A percentile compares a stretch with the other conserved stretches of the same genome.
Conservation (phyloP, 2,888 invertebrate genomes). For the Eupithecia subumbrata region DNA sequence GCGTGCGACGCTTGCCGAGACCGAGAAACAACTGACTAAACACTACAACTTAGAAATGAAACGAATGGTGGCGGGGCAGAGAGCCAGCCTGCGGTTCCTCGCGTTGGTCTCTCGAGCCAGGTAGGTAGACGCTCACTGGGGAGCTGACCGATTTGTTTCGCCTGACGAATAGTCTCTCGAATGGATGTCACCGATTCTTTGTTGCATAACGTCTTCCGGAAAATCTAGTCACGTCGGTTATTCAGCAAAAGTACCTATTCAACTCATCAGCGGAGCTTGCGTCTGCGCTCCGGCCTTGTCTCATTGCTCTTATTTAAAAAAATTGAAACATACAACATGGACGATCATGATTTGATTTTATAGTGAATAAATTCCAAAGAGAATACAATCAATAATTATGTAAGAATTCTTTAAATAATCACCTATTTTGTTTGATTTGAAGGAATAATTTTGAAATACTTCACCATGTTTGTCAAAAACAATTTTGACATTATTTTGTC, state of each 20-base stretch:
- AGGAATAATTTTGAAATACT: neutral
- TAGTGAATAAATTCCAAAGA: neutral
- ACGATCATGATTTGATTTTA: neutral
- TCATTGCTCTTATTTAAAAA: neutral
- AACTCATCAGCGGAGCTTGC: conserved; percentile 8
- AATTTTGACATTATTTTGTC: neutral
- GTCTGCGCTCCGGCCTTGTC: neutral
- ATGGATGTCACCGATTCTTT: conserved; percentile 51
- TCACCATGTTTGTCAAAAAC: neutral
- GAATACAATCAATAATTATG: no score
- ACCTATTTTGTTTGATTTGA: conserved; percentile 1
- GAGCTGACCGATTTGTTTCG: conserved; percentile 69
- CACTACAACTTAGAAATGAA: neutral
- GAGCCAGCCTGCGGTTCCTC: conserved; percentile 9
- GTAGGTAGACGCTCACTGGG: conserved; percentile 46
- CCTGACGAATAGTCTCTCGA: conserved; percentile 42
- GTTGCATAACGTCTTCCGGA: conserved; percentile 49
- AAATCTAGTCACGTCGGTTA: conserved; percentile 30
- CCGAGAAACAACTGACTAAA: conserved; percentile 38
- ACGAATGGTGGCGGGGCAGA: conserved; percentile 12
- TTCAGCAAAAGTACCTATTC: conserved; percentile 19
- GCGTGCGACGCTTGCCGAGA: conserved; percentile 25
- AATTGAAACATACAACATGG: neutral
- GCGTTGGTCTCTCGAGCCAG: conserved; percentile 57
- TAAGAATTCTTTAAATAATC: neutral